Conservation (phyloP, 2,113 vertebrate genomes). For the Proteles cristata region DNA sequence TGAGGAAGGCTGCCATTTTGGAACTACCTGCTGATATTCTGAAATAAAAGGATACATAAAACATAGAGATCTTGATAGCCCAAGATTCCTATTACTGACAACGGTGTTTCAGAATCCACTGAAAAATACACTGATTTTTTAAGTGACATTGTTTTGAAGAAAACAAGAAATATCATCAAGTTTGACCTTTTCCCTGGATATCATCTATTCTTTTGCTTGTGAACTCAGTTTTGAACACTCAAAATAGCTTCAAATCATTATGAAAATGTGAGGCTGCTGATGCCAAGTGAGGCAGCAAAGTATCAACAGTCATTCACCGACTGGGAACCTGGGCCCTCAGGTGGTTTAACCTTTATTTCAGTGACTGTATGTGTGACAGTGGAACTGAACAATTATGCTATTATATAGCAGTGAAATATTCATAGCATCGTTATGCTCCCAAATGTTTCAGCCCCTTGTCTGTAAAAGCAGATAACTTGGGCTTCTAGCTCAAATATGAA, state of each 20-base stretch:
- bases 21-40: conserved; percentile 59
- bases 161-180: conserved; percentile 74
- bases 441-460: neutral
- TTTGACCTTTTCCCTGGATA: conserved; percentile 77
- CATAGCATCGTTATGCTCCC: neutral
- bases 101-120: conserved; percentile 62
- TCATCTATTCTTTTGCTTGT: conserved; percentile 55
- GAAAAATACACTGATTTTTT: conserved; percentile 75
- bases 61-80: conserved; percentile 72
- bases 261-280: conserved; percentile 59
- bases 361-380: neutral
- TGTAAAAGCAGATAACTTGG: neutral
- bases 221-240: conserved; percentile 74
- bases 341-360: neutral
- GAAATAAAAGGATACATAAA: conserved; percentile 71
- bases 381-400: neutral
- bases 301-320: neutral
- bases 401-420: neutral
- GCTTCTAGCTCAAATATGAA: neutral
- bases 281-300: conserved; percentile 23
- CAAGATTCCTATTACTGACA: conserved; percentile 76
- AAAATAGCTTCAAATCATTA: conserved; percentile 53
- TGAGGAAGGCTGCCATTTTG: conserved; percentile 61
- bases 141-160: conserved; percentile 74
- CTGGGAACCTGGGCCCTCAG: neutral